Base-by-base conservation (phyloP, 2,797 vertebrate species). In the Orientallactaga sibirica region DNA sequence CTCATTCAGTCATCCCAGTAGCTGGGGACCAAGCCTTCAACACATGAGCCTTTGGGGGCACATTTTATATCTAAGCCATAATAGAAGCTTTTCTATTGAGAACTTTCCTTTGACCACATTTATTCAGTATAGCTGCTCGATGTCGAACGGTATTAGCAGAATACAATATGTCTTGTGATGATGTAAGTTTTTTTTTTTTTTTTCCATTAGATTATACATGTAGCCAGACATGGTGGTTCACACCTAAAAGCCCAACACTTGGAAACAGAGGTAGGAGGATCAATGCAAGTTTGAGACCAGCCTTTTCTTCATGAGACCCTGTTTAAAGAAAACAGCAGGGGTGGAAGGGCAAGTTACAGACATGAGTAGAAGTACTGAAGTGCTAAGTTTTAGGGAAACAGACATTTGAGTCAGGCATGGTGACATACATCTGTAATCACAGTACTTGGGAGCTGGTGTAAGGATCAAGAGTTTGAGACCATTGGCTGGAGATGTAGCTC, bases 81-180 rank as follows among this genome's bases (percentile, higher is more conserved):
- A 71, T 33, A 79, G 66, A 80, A 71, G 66, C 33, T 74, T 61
- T 77, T 80, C 41, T 82, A 82, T 55, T 15, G 68, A 64, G 15
- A 27, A 9, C 90, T 96, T 98, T 97, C 96, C 98, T 97, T 98
- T 98, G 97, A 98, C 98, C 0, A 3, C 67, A 7, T 52, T 75
- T 61, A 64, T 92, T 22, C 97, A 99, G 98, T 94, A 99, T 99
- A 95, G 99, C 99, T 94, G 99, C 99, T 81, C 99, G 99, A 92
- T 99, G 99, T 98, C 99, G 99, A 97, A 99, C 99, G 11, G 99
- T 99, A 97, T 98, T 99, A 98, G 99, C 99, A 97, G 99, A 99
- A 97, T 99, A 99, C 98, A 99, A 99, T 97, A 99, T 99, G 99
- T 99, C 99, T 96, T 99, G 99, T 98, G 99, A 99, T 96, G 99